These are phyloP conservation scores for Creontiades dilutus DNA, from an alignment of 2,888 invertebrate species.

Conservation along the genomic window DNA sequence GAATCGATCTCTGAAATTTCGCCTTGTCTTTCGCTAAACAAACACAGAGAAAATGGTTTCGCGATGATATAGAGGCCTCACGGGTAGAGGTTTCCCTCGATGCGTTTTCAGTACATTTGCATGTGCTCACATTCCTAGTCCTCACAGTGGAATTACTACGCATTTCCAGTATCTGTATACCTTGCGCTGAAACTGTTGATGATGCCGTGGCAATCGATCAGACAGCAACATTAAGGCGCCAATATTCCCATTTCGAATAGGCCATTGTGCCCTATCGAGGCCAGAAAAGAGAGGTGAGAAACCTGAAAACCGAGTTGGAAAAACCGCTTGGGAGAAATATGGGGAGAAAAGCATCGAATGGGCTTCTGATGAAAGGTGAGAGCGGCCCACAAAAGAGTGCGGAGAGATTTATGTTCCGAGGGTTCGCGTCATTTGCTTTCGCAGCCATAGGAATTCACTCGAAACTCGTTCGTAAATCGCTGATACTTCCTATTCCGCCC, in stretches of 20 bases:
- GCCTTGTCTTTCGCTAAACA: too few species aligned
- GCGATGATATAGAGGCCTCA: too few species aligned
- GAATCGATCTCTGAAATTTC: too few species aligned
- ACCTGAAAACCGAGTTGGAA: constrained; percentile 11
- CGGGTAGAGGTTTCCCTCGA: too few species aligned
- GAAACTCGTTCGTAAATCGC: neutral
- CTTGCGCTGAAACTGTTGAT: too few species aligned
- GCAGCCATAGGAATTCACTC: neutral
- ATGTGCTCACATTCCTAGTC: too few species aligned
- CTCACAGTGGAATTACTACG: too few species aligned
- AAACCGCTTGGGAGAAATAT: neutral
- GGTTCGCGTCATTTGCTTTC: neutral
- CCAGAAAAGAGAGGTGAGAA: constrained; percentile 17
- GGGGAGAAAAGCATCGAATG: constrained; percentile 18
- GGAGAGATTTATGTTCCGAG: constrained; percentile 26
- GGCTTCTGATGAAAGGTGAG: constrained; percentile 31
- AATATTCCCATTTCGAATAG: neutral
- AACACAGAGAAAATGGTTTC: too few species aligned
- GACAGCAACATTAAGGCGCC: neutral
- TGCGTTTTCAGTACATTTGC: too few species aligned
- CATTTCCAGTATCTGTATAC: too few species aligned
- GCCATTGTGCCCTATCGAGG: constrained; percentile 5
- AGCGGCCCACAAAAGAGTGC: neutral
- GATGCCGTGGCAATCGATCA: too few species aligned
- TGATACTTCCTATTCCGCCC: neutral